Evolutionary conservation across 2,113 vertebrate species (phyloP), one percentile per base, ranked within the genome.

Genomic region (Amazona vittata): DNA sequence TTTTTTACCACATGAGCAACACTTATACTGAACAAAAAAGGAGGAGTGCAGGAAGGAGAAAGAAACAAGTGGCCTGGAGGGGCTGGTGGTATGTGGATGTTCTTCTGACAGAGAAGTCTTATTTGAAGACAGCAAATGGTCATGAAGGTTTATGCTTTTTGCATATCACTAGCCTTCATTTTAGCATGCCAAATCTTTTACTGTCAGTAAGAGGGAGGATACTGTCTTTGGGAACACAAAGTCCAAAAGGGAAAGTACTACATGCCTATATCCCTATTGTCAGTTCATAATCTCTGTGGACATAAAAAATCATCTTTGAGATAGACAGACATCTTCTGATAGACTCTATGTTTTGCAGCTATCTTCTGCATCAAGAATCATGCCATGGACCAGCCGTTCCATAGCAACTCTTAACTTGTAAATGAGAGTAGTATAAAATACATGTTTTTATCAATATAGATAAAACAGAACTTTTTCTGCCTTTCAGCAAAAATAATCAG

Each of bases 401-500:
- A 84, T 71, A 84, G 52, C 35, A 92, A 78, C 33, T 52, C 73
- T 79, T 84, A 82, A 74, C 26, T 82, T 76, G n/a, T 68, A 96
- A 90, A 76, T 89, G 52, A 94, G 60, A 73, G 47, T n/a, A 60
- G 52, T 44, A 75, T 78, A 84, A 89, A 90, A 95, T 83, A 79
- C 20, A 73, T 3, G 4, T 14, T 94, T 94, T 89, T 84, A 86
- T 73, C 81, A 86, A 65, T 46, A 73, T 7, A 76, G 81, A 87
- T 64, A 93, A 93, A 96, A 94, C 16, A 87, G 71, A 47, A 94
- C 77, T 94, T 96, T 92, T 90, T 64, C 65, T 84, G 69, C 77
- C 77, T 94, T 95, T 95, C 74, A 91, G 57, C 31, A 91, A 94
- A 96, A 93, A 86, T 49, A 86, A 73, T 91, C 69, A 79, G 47